Base-by-base conservation (phyloP, 2,797 vertebrate genomes). In the Anas flavirostris region DNA sequence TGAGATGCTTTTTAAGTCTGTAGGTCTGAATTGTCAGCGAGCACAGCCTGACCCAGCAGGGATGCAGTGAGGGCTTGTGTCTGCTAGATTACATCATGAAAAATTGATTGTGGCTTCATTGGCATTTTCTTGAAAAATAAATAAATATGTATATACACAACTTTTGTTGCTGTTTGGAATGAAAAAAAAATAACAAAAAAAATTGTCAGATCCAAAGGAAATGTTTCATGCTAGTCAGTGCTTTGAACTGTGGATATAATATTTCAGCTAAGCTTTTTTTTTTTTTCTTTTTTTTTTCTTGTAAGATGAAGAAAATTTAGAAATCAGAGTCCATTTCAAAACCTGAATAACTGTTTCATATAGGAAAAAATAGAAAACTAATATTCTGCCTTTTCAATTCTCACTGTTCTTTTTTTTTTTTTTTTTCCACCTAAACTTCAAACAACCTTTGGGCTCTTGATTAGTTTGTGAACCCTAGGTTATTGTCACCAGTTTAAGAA, bases 311-410 rank as follows among this genome's bases (percentile, higher is more conserved):
- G n/a, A 37, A 82, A 70, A 74, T 44, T 67, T 23, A 67, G 60
- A 70, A 74, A 80, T 18, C 22, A 58, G 66, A 79, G 25, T 31
- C 75, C 87, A 6, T 75, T 91, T 92, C 44, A 78, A 83, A 87
- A 4, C 26, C 17, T 72, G 80, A 85, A 43, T 69, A 25, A 35
- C 60, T 55, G 39, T 16, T 92, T 82, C 33, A 21, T 41, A 53
- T 13, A 58, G 41, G 44, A 6, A 77, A 88, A 89, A 59, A 23
- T 25, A 80, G 39, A 33, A 77, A 92, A 81, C 8, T 3, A 77
- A 78, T 75, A 68, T 72, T 69, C 26, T 75, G 66, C 10, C 37
- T 86, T 80, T 94, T 53, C 69, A 39, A 29, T 69, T 81, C 41
- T 21, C 46, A 58, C 10, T 0, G 11, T 35, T 87, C 5, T 37